Evolutionary conservation across 2,888 invertebrate species (phyloP).

Genomic region (Parnassius apollo): DNA sequence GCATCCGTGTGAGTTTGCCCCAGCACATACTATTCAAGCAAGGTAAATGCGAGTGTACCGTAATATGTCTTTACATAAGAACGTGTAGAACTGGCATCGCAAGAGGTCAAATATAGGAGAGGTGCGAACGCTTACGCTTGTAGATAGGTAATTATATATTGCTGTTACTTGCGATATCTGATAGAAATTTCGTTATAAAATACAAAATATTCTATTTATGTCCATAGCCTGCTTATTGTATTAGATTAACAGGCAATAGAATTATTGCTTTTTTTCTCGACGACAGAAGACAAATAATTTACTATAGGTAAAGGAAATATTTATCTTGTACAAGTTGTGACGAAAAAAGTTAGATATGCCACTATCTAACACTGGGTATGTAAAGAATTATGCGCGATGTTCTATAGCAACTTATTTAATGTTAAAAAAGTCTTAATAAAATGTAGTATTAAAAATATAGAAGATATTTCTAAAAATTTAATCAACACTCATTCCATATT

Average conservation of each 20-base stretch:
- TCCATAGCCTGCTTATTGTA: constrained; percentile 29
- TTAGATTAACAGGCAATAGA: constrained; percentile 32
- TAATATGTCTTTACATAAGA: constrained; percentile 12
- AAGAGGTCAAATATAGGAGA: constrained; percentile 7
- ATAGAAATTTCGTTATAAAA: constrained; percentile 4
- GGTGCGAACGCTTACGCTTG: constrained; percentile 3
- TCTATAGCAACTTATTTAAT: no score
- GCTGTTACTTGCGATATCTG: background rate
- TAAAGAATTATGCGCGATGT: no score
- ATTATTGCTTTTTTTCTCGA: background rate
- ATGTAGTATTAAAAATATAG: no score
- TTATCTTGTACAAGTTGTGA: no score
- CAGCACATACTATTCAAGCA: background rate
- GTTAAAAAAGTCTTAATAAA: no score
- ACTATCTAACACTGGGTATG: no score
- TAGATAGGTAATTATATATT: constrained; percentile 5
- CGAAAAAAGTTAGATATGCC: no score
- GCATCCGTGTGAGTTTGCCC: constrained; percentile 1
- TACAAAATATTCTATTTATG: constrained; percentile 6
- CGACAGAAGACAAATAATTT: no score
- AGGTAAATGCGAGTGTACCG: constrained; percentile 10
- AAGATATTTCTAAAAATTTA: no score
- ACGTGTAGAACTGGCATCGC: constrained; percentile 10
- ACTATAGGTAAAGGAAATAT: no score
- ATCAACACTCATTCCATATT: no score